Base-by-base conservation (phyloP, 2,888 invertebrate genomes). In the Eupithecia centaureata region DNA sequence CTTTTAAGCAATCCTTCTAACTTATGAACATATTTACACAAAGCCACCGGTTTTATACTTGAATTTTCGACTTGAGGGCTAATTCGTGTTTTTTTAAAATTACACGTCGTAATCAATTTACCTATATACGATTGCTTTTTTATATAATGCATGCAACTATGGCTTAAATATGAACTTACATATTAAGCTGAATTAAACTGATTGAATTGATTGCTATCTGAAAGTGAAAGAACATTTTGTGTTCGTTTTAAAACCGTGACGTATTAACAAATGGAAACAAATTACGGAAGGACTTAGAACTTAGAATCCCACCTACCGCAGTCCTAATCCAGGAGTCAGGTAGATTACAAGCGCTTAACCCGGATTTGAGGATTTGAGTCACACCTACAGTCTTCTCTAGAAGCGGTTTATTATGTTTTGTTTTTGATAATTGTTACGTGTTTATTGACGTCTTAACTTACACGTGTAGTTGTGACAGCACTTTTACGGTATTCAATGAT, bases 301-400 rank as follows among this genome's bases (percentile, higher is more conserved):
- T 74, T 76, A 79, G 83, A 85, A 85, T 85, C 82, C 82, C 77
- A 91, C 91, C 92, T 91, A 92, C 92, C 90, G 90, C 92, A 90
- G 82, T 25, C 78, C 81, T 84, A 85, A 83, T 79, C 80, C 79
- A 75, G 84, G 89, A 87, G 89, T 88, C 84, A 77, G 77, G 78
- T 78, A 76, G 85, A 84, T 85, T 83, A 83, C 75, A 77, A 76
- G 75, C 47, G 78, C 78, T 77, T 84, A 57, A 81, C 76, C 79
- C 71, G 74, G 78, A 58, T 74, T 73, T 74, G 68, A 10, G 52
- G 60, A 62, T 54, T 30, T 28, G 30, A 28, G 30, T 15, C n/a
- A 30, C 28, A 47, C 71, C 13, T 27, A 64, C 27, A 65, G 32
- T 58, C 54, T 54, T 27, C 52, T 59, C 25, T 65, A 63, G 60